These are phyloP conservation scores for Chlorops oryzae DNA, from an alignment of 1,140 invertebrate species.

Conservation along the genomic window DNA sequence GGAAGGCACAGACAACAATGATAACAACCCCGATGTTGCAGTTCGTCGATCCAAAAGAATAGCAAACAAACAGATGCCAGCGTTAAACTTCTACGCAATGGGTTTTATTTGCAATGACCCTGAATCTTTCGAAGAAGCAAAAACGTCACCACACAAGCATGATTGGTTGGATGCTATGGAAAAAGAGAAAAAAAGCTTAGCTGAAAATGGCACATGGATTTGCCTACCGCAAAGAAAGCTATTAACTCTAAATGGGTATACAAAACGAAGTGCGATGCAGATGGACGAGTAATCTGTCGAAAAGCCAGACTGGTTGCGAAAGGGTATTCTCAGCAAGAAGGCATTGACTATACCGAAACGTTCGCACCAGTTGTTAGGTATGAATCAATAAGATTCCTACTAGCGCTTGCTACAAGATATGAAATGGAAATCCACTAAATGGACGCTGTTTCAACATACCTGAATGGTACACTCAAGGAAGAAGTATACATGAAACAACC, in stretches of 20 bases:
- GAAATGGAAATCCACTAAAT: constrained; percentile 40
- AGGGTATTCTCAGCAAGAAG: constrained; percentile 17
- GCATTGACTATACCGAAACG: constrained; percentile 47
- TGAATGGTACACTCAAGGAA: constrained; percentile 36
- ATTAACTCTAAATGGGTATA: constrained; percentile 2
- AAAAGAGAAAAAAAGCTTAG: no score
- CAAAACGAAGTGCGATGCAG: constrained; percentile 7
- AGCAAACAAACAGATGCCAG: no score
- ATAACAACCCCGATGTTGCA: no score
- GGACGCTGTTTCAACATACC: constrained; percentile 22
- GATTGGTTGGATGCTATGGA: neutral
- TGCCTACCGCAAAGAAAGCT: neutral
- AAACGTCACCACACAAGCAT: neutral
- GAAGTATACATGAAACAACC: constrained; percentile 44
- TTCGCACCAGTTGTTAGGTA: constrained; percentile 45
- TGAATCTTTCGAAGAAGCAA: neutral
- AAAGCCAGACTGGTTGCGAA: constrained; percentile 31
- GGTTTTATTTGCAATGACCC: constrained; percentile 3
- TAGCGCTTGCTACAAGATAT: constrained; percentile 37
- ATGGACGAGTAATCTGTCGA: constrained; percentile 23
- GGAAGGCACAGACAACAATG: no score
- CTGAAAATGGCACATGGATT: constrained; percentile 3
- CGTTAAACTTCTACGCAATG: constrained; percentile 2
- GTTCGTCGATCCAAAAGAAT: no score
- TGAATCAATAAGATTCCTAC: constrained; percentile 43